Base-by-base conservation (phyloP, 2,888 invertebrate species). In the Parasteatoda lunata region DNA sequence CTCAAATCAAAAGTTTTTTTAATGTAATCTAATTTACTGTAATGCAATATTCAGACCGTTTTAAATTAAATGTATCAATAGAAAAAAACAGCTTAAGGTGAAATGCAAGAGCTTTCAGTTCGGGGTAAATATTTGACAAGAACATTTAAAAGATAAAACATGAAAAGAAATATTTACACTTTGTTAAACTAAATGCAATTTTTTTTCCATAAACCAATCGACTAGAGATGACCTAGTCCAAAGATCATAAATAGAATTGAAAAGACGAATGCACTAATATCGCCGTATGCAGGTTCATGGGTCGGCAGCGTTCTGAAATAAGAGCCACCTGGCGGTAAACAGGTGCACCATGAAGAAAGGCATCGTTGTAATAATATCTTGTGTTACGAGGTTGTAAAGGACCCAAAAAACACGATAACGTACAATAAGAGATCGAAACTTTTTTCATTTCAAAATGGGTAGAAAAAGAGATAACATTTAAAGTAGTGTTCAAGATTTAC, bases 331-430 rank as follows among this genome's bases (percentile, higher is more conserved):
- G 78, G 65, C 84, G 54, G 59, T 72, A 69, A 8, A 48, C 87
- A 83, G 79, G 87, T 82, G 87, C 87, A 83, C 83, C 78, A 88
- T 83, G 77, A 82, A 81, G 71, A 82, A 88, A 83, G 87, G 87
- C 87, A 88, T 88, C 86, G 81, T 86, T 83, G 83, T 88, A 83
- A 88, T 88, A 81, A 88, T 88, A 83, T 81, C 81, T 83, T 77
- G 77, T 88, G 87, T 88, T 78, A 83, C 83, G 68, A 88, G 87
- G 87, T 88, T 88, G 87, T 88, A 88, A 87, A 88, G 87, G 87
- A 88, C 87, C 87, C 83, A 79, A 83, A 86, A 88, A 88, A 88
- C 87, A 88, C 87, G 83, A 66, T 88, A 88, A 88, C 87, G 80
- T 75, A 88, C 87, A 79, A 83, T 88, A 88, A 88, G 87, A 83